Conservation (phyloP, 2,113 vertebrate species). For the Heterocephalus glaber region DNA sequence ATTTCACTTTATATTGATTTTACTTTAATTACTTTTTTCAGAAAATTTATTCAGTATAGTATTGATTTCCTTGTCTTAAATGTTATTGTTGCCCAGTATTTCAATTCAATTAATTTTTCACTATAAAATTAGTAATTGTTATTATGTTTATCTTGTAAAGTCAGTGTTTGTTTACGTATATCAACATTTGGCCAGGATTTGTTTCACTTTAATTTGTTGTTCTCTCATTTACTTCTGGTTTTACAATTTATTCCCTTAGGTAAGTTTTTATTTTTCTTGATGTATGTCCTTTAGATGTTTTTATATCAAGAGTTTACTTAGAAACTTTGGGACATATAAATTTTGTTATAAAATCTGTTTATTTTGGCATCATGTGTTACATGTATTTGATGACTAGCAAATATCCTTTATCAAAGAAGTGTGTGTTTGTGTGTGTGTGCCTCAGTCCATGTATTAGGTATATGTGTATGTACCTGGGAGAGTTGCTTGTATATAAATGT, state of each 20-base stretch:
- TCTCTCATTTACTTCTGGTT: neutral
- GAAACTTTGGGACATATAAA: neutral
- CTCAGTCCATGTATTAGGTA: neutral
- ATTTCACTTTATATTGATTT: neutral
- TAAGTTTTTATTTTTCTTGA: neutral
- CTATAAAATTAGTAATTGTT: neutral
- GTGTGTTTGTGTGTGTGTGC: neutral
- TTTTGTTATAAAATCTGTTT: neutral
- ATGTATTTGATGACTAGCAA: neutral
- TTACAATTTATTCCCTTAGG: neutral
- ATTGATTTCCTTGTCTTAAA: neutral
- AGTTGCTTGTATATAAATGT: neutral
- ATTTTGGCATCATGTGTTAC: neutral
- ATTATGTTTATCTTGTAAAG: neutral
- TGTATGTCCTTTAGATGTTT: neutral
- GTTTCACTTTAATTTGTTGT: neutral
- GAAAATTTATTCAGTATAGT: neutral
- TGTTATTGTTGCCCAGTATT: neutral
- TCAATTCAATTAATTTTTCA: neutral
- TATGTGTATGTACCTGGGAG: neutral
- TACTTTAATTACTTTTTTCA: neutral
- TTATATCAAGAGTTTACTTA: neutral
- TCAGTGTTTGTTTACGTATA: neutral
- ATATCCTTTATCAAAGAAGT: neutral
- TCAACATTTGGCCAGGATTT: neutral